Conservation (phyloP, 1,140 invertebrate genomes). For the Mercenaria mercenaria region DNA sequence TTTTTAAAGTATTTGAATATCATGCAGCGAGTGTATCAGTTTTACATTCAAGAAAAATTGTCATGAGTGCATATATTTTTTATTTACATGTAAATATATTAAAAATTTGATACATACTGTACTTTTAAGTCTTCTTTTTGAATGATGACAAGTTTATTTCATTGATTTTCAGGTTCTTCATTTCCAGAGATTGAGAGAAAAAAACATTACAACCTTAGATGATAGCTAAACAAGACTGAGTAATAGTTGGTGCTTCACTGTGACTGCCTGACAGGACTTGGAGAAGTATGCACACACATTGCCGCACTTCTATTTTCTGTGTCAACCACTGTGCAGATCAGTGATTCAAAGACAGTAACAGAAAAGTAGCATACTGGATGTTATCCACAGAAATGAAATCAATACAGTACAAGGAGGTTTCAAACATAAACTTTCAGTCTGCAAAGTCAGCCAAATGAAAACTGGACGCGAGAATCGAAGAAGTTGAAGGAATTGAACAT, state of each 20-base stretch:
- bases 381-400: neutral
- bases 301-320: neutral
- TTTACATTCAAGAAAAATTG: too few relatives aligned
- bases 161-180: slow-evolving; percentile 6
- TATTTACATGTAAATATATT: too few relatives aligned
- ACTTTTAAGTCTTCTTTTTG: too few relatives aligned
- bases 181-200: neutral
- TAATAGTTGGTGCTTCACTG: neutral
- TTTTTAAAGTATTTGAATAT: too few relatives aligned
- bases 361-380: slow-evolving; percentile 18
- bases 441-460: neutral
- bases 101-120: too few relatives aligned
- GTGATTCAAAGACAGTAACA: slow-evolving; percentile 17
- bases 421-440: neutral
- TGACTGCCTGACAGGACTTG: neutral
- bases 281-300: neutral
- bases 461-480: neutral
- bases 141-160: neutral
- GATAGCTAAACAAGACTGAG: neutral
- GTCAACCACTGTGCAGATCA: neutral
- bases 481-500: too few relatives aligned
- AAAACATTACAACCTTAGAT: neutral
- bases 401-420: neutral
- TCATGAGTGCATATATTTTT: too few relatives aligned
- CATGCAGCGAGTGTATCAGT: too few relatives aligned